Base-by-base conservation (phyloP, 2,888 invertebrate genomes). In the Chymomyza amoena region DNA sequence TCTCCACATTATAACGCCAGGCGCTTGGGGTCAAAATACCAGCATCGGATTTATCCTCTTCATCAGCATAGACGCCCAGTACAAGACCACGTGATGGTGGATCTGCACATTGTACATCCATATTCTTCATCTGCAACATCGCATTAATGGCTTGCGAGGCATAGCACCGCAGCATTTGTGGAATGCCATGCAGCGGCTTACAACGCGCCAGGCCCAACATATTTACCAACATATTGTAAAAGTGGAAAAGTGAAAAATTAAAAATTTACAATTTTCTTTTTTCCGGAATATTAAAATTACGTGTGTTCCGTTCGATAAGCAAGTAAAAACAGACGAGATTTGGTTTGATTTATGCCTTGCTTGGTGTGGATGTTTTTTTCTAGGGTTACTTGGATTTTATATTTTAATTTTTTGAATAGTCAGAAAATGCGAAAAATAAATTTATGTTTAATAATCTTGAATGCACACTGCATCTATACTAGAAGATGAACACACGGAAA, bases 11-110 rank as follows among this genome's bases (percentile, higher is more conserved):
- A 82, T 93, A 95, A 67, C 93, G 93, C 88, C 93, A 92, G 0
- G 93, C 95, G 32, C 93, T 92, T 4, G 94, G 93, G 0, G 95
- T 95, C 36, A 95, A 92, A 72, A 93, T 93, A 1, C 94, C 94
- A 0, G 90, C 90, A 64, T 94, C 93, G 62, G 91, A 91, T 36
- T 85, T 89, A 39, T 93, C 91, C 62, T 93, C 92, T 65, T 94
- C 94, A 80, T 94, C 94, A 56, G 92, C 93, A 89, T 95, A 95
- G 28, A 94, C 92, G 15, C 95, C 95, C 16, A 95, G 85, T 18
- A 95, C 93, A 4, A 95, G 92, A 0, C 94, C 95, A 76, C 90
- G 81, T 0, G 89, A 90, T 0, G 89, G 89, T 36, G 89, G 88
- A 68, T 91, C 90, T 0, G 89, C 89, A 68, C 91, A 91, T n/a